These are phyloP conservation scores for Tinea trinotella DNA, from an alignment of 2,888 invertebrate species.

Conservation along the genomic window DNA sequence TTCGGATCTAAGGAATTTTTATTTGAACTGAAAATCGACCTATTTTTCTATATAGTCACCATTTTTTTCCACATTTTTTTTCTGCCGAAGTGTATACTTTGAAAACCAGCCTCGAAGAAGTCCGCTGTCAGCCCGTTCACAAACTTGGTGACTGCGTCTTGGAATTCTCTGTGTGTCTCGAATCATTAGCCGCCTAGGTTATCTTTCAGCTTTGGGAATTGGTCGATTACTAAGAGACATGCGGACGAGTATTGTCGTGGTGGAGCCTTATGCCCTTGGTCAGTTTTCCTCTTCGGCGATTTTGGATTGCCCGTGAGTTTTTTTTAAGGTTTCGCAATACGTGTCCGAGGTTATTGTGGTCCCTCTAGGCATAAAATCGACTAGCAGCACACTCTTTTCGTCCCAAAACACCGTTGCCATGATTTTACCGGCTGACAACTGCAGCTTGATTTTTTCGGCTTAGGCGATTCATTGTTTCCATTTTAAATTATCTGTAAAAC, in stretches of 20 bases:
- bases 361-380: conserved; percentile 1
- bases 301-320: not conserved
- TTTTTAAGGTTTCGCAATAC: not conserved
- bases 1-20: not conserved
- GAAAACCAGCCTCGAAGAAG: not conserved
- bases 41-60: not conserved
- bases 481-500: no score
- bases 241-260: conserved; percentile 1
- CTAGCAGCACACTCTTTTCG: not conserved
- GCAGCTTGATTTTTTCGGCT: no score
- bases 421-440: no score
- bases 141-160: not conserved
- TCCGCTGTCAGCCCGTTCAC: not conserved
- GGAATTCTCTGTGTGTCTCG: not conserved
- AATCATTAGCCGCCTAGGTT: not conserved
- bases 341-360: conserved; percentile 3
- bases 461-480: no score
- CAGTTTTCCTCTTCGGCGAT: conserved; percentile 7
- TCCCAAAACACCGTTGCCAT: not conserved
- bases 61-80: not conserved
- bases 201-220: not conserved
- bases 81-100: not conserved
- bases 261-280: conserved; percentile 6
- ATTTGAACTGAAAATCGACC: not conserved
- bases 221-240: not conserved